phyloP scores from a whole-genome alignment of 2,888 invertebrate species.

The Lycaena phlaeas region DNA sequence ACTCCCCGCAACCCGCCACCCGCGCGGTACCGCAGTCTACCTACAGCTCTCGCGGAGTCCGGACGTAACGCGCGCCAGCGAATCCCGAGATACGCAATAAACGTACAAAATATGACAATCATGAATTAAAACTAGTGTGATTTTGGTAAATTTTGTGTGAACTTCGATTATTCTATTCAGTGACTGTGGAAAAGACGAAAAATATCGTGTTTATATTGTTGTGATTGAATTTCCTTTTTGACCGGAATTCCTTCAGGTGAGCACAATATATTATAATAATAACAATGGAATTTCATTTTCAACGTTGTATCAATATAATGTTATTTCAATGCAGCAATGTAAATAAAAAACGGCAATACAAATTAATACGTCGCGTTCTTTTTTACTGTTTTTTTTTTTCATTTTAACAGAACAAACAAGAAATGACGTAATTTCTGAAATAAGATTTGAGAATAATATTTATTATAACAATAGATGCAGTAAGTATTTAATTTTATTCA shows the following conservation, averaged over 20 bases:
- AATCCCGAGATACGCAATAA: conserved; percentile 9
- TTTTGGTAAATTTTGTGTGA: conserved; percentile 6
- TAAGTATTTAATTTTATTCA: no score
- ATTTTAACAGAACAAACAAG: no score
- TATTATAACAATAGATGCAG: no score
- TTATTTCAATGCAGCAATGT: no score
- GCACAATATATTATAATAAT: no score
- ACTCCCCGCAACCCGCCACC: conserved; percentile 24
- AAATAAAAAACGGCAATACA: no score
- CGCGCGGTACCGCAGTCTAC: conserved; percentile 43
- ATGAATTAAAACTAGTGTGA: conserved; percentile 26
- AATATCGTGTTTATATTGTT: conserved; percentile 18
- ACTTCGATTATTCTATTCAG: conserved; percentile 9
- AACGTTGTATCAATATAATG: no score
- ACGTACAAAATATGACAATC: conserved; percentile 15
- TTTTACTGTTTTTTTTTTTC: no score
- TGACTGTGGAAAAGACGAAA: conserved; percentile 16
- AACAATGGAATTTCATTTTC: no score
- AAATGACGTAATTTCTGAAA: no score
- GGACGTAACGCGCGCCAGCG: conserved; percentile 19
- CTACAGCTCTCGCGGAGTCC: conserved; percentile 20
- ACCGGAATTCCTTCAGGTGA: conserved; percentile 23
- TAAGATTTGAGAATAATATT: no score
- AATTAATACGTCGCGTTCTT: no score
- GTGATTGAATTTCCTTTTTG: conserved; percentile 17